Evolutionary conservation across 1,140 invertebrate genomes (phyloP).

Genomic region (Wasmannia auropunctata): DNA sequence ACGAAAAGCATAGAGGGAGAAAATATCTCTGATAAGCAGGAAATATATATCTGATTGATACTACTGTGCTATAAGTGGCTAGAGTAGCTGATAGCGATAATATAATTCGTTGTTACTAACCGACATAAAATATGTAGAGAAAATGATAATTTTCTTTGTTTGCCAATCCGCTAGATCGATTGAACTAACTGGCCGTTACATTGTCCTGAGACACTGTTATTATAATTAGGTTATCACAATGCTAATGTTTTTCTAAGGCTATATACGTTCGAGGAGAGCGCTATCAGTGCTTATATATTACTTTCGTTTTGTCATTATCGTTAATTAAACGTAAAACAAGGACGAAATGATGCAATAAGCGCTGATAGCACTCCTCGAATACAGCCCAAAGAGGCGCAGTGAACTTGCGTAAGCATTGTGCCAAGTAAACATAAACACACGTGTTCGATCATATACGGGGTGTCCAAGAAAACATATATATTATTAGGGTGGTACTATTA

Average conservation of each 20-base stretch:
- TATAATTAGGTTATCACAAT: background rate
- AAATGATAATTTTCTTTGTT: background rate
- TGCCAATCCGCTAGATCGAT: background rate
- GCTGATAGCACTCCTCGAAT: no score
- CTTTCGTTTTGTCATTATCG: no score
- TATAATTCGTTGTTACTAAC: background rate
- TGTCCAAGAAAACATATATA: background rate
- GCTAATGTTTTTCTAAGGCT: background rate
- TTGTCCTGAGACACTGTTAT: background rate
- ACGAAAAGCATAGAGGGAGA: background rate
- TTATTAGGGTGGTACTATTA: background rate
- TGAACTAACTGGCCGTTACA: background rate
- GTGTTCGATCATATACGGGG: no score
- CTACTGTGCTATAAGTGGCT: background rate
- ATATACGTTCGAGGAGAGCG: no score
- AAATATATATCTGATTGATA: background rate
- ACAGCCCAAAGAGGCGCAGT: no score
- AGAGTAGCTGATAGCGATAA: background rate
- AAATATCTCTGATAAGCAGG: constrained; percentile 46
- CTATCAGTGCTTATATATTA: no score
- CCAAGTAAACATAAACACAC: no score
- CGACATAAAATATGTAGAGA: background rate
- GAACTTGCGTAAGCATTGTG: background rate
- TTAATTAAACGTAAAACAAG: no score
- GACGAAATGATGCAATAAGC: no score